Evolutionary conservation across 2,113 vertebrate genomes (phyloP), one percentile per base, ranked within the genome.

Genomic region (Zingel zingel): DNA sequence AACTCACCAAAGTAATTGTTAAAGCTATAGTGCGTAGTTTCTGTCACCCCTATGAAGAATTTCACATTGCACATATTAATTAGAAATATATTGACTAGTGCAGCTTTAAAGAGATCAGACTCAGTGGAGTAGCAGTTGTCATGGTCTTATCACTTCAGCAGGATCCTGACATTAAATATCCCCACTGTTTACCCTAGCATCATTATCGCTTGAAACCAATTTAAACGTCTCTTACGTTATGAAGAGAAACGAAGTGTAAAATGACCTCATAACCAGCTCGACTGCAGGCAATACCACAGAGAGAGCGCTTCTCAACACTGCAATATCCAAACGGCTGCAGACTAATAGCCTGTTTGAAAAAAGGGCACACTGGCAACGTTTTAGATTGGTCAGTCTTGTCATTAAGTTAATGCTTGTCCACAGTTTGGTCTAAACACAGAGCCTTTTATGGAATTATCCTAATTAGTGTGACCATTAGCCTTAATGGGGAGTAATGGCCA

Each of bases 401-500:
- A 94, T 95, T 95, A 94, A 94, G 75, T 93, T 94, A 95, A 95
- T 95, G 92, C 93, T 88, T 84, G 71, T 92, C 92, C 93, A 92
- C 92, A 93, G 91, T 94, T 93, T 92, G 92, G 86, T 86, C 94
- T 94, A 95, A 95, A 96, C 94, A 94, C 93, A 91, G 94, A 88
- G 92, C 90, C 94, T 96, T 96, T 96, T 95, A 97, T 95, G 94
- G 94, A 94, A 95, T 94, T 91, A 94, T 91, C 91, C 95, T 97
- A 97, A 97, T 96, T 95, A 97, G 96, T 89, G 79, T 43, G 83
- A 84, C 92, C 94, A 93, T 96, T 96, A 97, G 95, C 86, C 93
- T 94, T 96, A 96, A 96, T 94, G 93, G 95, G 95, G 94, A 95
- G 94, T 97, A 97, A 97, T 96, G 96, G 96, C 93, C 94, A 93